Evolutionary conservation across 2,797 vertebrate genomes (phyloP).

Genomic region (Pipistrellus kuhlii): DNA sequence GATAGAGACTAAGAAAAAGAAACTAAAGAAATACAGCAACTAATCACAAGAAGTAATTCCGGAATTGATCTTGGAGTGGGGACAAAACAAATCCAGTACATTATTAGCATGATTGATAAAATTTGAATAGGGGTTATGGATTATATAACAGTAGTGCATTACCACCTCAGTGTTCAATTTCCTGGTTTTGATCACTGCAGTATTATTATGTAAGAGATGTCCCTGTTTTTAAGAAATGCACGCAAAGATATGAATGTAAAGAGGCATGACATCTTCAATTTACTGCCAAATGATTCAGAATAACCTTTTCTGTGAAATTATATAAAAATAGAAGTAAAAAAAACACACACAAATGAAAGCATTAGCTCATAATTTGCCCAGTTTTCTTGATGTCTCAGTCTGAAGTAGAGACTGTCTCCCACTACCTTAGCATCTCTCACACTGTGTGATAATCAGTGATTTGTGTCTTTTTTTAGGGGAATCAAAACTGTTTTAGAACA

Average conservation of each 20-base stretch:
- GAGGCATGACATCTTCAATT: background rate
- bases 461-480: background rate
- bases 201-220: background rate
- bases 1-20: background rate
- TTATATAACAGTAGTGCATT: background rate
- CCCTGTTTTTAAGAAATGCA: background rate
- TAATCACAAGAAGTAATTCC: background rate
- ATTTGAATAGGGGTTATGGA: background rate
- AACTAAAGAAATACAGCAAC: background rate
- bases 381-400: background rate
- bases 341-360: background rate
- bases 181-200: background rate
- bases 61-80: background rate
- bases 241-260: background rate
- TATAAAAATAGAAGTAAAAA: background rate
- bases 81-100: background rate
- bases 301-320: background rate
- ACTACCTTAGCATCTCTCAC: background rate
- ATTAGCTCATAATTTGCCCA: background rate
- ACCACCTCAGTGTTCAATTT: background rate
- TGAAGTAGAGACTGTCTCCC: background rate
- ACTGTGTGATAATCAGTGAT: background rate
- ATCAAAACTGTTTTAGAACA: background rate
- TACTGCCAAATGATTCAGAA: background rate
- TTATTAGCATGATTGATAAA: background rate